Conservation (phyloP, 2,113 vertebrate genomes). For the Rhabdornis inornatus region DNA sequence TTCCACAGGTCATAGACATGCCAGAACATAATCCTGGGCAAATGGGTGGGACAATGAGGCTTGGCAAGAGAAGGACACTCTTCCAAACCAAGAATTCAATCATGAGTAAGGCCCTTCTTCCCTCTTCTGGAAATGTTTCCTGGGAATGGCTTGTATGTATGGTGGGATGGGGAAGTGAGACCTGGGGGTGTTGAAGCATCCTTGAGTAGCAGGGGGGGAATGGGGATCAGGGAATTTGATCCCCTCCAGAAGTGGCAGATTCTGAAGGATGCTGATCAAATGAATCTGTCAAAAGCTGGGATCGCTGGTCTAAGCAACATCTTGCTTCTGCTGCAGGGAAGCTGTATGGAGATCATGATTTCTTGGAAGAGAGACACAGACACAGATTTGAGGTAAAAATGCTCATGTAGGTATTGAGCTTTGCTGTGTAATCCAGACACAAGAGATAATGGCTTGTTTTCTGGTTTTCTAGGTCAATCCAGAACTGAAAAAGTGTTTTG, state of each 20-base stretch:
- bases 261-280: neutral
- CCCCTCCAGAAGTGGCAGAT: neutral
- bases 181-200: neutral
- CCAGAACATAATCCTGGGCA: slow-evolving; percentile 96
- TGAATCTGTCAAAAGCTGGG: neutral
- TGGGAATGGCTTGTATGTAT: neutral
- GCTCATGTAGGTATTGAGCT: neutral
- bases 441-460: neutral
- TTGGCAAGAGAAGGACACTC: slow-evolving; percentile 93
- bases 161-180: neutral
- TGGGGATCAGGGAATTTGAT: neutral
- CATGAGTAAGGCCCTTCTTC: slow-evolving; percentile 79
- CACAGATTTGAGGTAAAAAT: slow-evolving; percentile 91
- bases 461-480: slow-evolving; percentile 85
- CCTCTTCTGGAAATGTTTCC: neutral
- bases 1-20: slow-evolving; percentile 92
- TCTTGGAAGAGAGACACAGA: slow-evolving; percentile 91
- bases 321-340: slow-evolving; percentile 73
- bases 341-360: slow-evolving; percentile 87
- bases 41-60: slow-evolving; percentile 96
- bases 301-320: neutral
- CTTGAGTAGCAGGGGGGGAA: neutral
- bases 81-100: slow-evolving; percentile 88
- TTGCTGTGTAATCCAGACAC: neutral
- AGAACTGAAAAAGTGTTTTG: slow-evolving; percentile 86